phyloP scores from a whole-genome alignment of 2,113 vertebrate genomes.

The Orthochromis malagaraziensis region DNA sequence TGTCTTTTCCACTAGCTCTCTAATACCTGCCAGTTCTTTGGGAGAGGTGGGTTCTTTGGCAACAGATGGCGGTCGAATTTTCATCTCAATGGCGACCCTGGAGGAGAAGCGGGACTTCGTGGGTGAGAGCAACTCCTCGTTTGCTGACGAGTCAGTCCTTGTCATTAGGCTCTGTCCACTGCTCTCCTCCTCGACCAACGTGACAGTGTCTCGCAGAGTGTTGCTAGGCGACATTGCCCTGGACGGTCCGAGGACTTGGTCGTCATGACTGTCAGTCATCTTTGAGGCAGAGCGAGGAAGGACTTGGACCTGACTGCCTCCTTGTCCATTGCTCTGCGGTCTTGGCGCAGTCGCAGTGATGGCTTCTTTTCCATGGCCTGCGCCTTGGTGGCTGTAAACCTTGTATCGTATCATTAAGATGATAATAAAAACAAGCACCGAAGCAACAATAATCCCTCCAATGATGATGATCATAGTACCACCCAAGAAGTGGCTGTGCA shows the following conservation, averaged over 20 bases:
- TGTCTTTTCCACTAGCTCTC: not conserved
- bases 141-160: slow-evolving; percentile 57
- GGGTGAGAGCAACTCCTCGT: slow-evolving; percentile 64
- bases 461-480: slow-evolving; percentile 97
- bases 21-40: slow-evolving; percentile 63
- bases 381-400: slow-evolving; percentile 81
- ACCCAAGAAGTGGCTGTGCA: slow-evolving; percentile 86
- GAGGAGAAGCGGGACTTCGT: slow-evolving; percentile 63
- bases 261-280: slow-evolving; percentile 65
- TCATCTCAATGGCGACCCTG: slow-evolving; percentile 73
- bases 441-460: slow-evolving; percentile 92
- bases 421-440: slow-evolving; percentile 91
- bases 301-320: slow-evolving; percentile 55
- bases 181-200: slow-evolving; percentile 65
- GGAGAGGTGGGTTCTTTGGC: slow-evolving; percentile 66
- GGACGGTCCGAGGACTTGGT: slow-evolving; percentile 36
- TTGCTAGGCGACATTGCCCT: slow-evolving; percentile 50
- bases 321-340: slow-evolving; percentile 71
- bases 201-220: slow-evolving; percentile 69
- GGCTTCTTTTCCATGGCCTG: slow-evolving; percentile 62
- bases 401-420: slow-evolving; percentile 92
- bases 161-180: slow-evolving; percentile 41
- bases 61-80: slow-evolving; percentile 59
- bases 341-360: slow-evolving; percentile 71
- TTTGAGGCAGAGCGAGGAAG: slow-evolving; percentile 65